These are phyloP conservation scores for Furcifer pardalis DNA, from an alignment of 2,797 vertebrate species.

Conservation along the genomic window DNA sequence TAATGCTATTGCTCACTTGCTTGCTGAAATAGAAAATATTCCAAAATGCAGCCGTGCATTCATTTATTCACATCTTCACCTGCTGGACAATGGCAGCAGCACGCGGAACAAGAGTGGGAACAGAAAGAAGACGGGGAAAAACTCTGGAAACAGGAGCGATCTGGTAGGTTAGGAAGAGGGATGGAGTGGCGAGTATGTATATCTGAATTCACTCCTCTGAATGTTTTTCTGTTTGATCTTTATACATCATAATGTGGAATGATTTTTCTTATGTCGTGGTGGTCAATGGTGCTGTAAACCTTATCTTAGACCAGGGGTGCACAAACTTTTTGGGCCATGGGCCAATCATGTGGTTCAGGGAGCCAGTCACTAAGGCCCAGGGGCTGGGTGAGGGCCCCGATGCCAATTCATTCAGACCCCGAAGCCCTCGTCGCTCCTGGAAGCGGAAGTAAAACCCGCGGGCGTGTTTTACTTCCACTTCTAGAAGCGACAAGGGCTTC, in stretches of 20 bases:
- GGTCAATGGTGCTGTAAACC: not conserved
- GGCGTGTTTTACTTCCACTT: too few relatives aligned
- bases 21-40: rapidly evolving
- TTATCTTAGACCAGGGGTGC: constrained; percentile 5
- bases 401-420: too few relatives aligned
- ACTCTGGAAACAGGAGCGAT: not conserved
- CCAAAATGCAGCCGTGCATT: not conserved
- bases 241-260: not conserved
- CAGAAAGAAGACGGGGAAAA: not conserved
- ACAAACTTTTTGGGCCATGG: too few relatives aligned
- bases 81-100: not conserved
- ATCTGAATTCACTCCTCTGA: too few relatives aligned
- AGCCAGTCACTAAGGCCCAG: too few relatives aligned
- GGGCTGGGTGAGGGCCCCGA: too few relatives aligned
- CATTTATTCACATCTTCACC: not conserved
- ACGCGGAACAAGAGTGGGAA: not conserved
- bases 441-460: too few relatives aligned
- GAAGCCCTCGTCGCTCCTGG: too few relatives aligned
- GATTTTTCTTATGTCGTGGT: not conserved
- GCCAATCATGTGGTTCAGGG: too few relatives aligned
- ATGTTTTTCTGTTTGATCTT: too few relatives aligned
- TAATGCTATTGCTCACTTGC: rapidly evolving
- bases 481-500: too few relatives aligned
- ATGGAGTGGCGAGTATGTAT: too few relatives aligned
- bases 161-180: not conserved